These are phyloP conservation scores for Homarus gammarus DNA, from an alignment of 2,888 invertebrate genomes.

Conservation along the genomic window DNA sequence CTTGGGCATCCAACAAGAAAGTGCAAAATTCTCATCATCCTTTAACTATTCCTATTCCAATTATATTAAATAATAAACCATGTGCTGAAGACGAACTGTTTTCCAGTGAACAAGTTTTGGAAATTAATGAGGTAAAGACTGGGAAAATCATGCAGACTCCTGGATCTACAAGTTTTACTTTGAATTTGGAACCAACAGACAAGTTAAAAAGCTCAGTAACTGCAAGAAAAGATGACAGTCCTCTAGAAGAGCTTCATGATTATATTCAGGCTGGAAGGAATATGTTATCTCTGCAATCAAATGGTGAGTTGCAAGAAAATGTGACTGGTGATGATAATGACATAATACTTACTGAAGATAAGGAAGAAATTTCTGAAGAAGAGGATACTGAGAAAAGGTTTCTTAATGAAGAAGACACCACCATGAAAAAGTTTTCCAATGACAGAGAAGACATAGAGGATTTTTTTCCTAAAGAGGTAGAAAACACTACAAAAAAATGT, in stretches of 20 bases:
- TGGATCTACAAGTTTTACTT: not conserved
- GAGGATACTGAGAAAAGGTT: too few relatives aligned
- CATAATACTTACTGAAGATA: not conserved
- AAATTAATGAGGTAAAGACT: not conserved
- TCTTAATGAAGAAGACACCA: not conserved
- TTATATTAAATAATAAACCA: not conserved
- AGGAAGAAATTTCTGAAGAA: not conserved
- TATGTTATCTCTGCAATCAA: not conserved
- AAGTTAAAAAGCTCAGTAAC: not conserved
- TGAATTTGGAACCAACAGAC: not conserved
- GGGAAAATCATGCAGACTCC: not conserved
- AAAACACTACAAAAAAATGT: too few relatives aligned
- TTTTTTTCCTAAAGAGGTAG: too few relatives aligned
- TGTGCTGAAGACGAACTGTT: not conserved
- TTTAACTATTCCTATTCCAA: constrained; percentile 11
- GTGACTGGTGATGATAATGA: not conserved
- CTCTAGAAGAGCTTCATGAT: not conserved
- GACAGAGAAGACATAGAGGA: too few relatives aligned
- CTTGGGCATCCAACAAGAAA: not conserved
- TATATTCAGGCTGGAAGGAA: constrained; percentile 1
- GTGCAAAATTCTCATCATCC: not conserved
- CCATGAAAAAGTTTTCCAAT: not conserved
- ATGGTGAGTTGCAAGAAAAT: too few relatives aligned
- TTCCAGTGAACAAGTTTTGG: not conserved
- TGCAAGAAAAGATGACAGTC: not conserved